A percentile compares a stretch with the other conserved stretches of the same genome.
Evolutionary conservation across 64 coral and sea anemone species (phyloP).

Genomic region (Pocillopora verrucosa): DNA sequence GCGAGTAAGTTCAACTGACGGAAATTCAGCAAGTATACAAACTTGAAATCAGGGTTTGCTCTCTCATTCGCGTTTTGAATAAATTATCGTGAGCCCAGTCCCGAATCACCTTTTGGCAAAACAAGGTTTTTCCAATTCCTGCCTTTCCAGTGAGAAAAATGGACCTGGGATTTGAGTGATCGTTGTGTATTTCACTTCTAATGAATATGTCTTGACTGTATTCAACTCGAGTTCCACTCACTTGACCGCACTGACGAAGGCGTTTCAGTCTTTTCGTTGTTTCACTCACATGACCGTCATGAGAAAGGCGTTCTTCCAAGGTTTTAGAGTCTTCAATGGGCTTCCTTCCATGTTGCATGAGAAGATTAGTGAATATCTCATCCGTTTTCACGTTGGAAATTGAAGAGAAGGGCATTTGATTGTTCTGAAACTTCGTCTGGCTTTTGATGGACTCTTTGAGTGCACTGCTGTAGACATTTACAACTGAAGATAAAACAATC

Average conservation of each 20-base stretch:
- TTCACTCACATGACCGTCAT: too few species aligned
- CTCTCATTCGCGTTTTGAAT: background rate
- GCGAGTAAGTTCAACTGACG: conserved; percentile 15
- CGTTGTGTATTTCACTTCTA: too few species aligned
- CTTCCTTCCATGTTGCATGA: conserved; percentile 34
- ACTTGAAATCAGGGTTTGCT: conserved; percentile 8
- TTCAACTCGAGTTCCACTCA: background rate
- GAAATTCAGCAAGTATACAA: conserved; percentile 30
- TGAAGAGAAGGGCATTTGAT: background rate
- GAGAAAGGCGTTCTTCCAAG: too few species aligned
- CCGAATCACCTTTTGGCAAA: conserved; percentile 29
- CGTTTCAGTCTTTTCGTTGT: background rate
- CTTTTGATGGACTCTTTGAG: conserved; percentile 19
- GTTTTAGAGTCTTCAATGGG: background rate
- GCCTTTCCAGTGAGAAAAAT: conserved; percentile 47
- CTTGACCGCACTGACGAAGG: background rate
- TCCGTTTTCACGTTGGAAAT: conserved; percentile 21
- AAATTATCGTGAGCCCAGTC: conserved; percentile 39
- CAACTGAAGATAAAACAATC: background rate
- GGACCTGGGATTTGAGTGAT: background rate
- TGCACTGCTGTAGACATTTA: background rate
- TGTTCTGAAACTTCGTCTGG: conserved; percentile 23
- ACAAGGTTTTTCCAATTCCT: conserved; percentile 41
- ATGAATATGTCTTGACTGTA: conserved; percentile 8
- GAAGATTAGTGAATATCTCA: conserved; percentile 45